A percentile compares a stretch with the other conserved stretches of the same genome.
Evolutionary conservation across 2,113 vertebrate genomes (phyloP).

Genomic region (Colaptes auratus): DNA sequence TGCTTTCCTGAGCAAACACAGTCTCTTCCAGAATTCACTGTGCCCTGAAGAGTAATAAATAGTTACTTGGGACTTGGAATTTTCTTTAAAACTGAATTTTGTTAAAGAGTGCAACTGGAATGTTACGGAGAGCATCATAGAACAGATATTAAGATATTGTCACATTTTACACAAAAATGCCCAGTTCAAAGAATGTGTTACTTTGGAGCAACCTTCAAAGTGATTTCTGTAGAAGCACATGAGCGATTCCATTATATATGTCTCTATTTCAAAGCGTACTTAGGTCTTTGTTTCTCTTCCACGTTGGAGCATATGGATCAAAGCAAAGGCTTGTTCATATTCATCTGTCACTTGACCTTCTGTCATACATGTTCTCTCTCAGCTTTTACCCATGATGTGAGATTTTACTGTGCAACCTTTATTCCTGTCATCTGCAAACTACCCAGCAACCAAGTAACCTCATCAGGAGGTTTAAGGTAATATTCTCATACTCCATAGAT

Average conservation of each 20-base stretch:
- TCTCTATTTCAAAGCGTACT: neutral
- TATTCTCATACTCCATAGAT: neutral
- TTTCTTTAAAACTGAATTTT: neutral
- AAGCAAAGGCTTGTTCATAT: neutral
- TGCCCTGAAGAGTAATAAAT: neutral
- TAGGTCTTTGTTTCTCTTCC: neutral
- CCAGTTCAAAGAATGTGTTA: neutral
- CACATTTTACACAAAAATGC: neutral
- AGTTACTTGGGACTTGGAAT: neutral
- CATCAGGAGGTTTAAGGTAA: neutral
- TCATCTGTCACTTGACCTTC: neutral
- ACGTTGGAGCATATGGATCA: rapidly evolving
- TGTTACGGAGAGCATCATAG: neutral
- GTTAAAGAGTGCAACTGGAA: neutral
- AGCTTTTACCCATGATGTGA: neutral
- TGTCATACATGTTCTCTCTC: neutral
- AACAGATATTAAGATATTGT: neutral
- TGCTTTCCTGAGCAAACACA: neutral
- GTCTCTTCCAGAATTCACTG: neutral
- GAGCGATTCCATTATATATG: neutral
- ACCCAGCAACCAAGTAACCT: neutral
- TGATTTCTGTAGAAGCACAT: neutral
- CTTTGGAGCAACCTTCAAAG: neutral
- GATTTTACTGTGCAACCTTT: neutral
- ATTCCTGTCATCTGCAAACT: neutral